phyloP scores from a whole-genome alignment of 2,888 invertebrate species.

The Melinaea marsaeus region DNA sequence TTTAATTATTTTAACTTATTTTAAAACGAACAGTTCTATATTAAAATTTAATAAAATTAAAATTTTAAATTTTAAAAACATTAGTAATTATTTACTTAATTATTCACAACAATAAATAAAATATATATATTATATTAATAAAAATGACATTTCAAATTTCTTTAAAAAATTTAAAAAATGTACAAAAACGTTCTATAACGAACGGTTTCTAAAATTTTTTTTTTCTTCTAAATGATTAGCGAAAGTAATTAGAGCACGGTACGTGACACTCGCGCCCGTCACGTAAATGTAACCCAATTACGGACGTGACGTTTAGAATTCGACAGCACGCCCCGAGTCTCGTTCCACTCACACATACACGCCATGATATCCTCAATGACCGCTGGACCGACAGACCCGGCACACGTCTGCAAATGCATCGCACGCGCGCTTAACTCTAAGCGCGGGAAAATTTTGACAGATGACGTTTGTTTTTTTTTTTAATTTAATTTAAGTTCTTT shows the following conservation, averaged over 20 bases:
- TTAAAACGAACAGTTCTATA: too few species aligned
- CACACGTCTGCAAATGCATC: conserved; percentile 77
- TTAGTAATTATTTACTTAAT: too few species aligned
- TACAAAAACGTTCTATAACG: conserved; percentile 7
- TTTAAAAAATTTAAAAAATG: too few species aligned
- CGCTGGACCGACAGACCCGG: conserved; percentile 80
- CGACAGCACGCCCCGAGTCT: conserved; percentile 59
- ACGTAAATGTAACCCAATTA: conserved; percentile 77
- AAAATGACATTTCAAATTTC: too few species aligned
- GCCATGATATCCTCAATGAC: conserved; percentile 78
- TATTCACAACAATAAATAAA: too few species aligned
- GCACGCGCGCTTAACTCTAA: conserved; percentile 52
- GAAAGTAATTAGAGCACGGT: conserved; percentile 60
- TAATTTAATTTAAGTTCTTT: conserved; percentile 26
- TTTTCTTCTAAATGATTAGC: conserved; percentile 39
- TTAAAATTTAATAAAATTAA: too few species aligned
- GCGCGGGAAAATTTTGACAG: conserved; percentile 58
- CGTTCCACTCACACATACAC: conserved; percentile 68
- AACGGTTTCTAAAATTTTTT: conserved; percentile 16
- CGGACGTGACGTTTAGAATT: conserved; percentile 69
- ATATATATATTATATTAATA: too few species aligned
- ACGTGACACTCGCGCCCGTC: conserved; percentile 65
- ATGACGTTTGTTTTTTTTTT: conserved; percentile 48
- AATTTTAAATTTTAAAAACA: too few species aligned
- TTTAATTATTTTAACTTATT: too few species aligned